These are phyloP conservation scores for Coreoperca whiteheadi DNA, from an alignment of 2,113 vertebrate species.

Conservation along the genomic window DNA sequence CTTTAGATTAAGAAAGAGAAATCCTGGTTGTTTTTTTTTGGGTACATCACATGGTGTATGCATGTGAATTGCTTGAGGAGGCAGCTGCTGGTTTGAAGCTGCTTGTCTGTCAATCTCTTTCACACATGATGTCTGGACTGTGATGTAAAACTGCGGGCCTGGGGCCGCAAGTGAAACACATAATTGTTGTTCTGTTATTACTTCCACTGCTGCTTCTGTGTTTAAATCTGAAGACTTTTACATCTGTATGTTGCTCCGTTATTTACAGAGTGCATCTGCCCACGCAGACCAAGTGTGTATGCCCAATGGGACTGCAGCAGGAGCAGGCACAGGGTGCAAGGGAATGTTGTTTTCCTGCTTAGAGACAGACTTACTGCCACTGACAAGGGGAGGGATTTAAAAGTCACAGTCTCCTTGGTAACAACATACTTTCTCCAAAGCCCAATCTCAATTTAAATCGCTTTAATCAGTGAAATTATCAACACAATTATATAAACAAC, in stretches of 20 bases:
- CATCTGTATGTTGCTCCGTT: conserved; percentile 70
- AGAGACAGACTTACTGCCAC: conserved; percentile 66
- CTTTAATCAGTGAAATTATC: conserved; percentile 79
- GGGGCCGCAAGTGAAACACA: conserved; percentile 55
- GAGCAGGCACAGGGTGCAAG: conserved; percentile 52
- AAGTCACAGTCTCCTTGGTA: conserved; percentile 79
- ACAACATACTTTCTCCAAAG: conserved; percentile 76
- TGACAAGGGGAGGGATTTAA: conserved; percentile 68
- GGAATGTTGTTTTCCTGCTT: conserved; percentile 73
- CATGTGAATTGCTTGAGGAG: conserved; percentile 54
- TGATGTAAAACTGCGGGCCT: conserved; percentile 58
- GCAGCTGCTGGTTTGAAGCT: conserved; percentile 65
- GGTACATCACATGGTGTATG: conserved; percentile 53
- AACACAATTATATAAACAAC: conserved; percentile 77
- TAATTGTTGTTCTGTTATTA: conserved; percentile 48
- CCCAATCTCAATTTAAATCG: conserved; percentile 73
- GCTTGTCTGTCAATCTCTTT: conserved; percentile 66
- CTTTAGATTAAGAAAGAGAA: conserved; percentile 9
- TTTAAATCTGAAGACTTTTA: conserved; percentile 68
- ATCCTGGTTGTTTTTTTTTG: conserved; percentile 8
- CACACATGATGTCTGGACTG: conserved; percentile 61
- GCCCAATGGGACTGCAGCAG: conserved; percentile 42
- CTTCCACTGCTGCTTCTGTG: conserved; percentile 48
- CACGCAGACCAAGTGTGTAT: conserved; percentile 58
- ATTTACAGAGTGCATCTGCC: conserved; percentile 71